Percentiles rank a stretch among this genome's conserved stretches.
These are phyloP conservation scores for Rhineura floridana DNA, from an alignment of 2,113 vertebrate genomes.

Conservation along the genomic window DNA sequence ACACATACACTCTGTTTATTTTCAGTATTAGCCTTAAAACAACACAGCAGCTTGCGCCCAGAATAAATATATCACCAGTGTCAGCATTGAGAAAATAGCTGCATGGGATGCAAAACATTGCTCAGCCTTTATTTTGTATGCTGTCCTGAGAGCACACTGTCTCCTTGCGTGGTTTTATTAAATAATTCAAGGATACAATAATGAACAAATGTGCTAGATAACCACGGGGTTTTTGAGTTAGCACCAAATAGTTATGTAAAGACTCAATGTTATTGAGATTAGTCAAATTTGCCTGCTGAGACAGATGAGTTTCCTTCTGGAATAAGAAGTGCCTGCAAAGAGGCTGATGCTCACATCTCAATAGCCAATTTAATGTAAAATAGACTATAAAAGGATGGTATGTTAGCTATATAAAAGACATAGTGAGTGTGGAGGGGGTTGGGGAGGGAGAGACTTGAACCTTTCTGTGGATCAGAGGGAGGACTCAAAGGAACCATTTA, in stretches of 20 bases:
- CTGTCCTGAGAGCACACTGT: constrained; percentile 27
- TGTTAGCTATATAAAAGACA: constrained; percentile 1
- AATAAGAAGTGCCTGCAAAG: constrained; percentile 51
- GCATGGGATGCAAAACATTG: constrained; percentile 34
- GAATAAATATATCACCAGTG: constrained; percentile 39
- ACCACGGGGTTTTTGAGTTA: constrained; percentile 31
- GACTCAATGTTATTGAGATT: constrained; percentile 46
- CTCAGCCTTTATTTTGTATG: constrained; percentile 26
- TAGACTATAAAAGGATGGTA: constrained; percentile 17
- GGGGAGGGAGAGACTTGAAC: no score
- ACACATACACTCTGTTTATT: not conserved
- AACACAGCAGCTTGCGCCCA: not conserved
- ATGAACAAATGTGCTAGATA: constrained; percentile 41
- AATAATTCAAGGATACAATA: constrained; percentile 58
- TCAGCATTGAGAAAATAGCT: constrained; percentile 23
- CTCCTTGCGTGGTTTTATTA: constrained; percentile 42
- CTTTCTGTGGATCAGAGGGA: not conserved
- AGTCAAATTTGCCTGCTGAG: constrained; percentile 49
- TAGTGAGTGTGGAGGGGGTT: not conserved
- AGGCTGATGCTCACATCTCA: constrained; percentile 10
- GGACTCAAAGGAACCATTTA: not conserved
- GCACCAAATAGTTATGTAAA: constrained; percentile 47
- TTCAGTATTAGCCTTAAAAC: constrained; percentile 39
- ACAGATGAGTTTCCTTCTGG: constrained; percentile 35
- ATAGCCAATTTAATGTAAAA: constrained; percentile 29